Conservation (phyloP, 92 coral and sea anemone genomes). For the Micromussa lordhowensis region DNA sequence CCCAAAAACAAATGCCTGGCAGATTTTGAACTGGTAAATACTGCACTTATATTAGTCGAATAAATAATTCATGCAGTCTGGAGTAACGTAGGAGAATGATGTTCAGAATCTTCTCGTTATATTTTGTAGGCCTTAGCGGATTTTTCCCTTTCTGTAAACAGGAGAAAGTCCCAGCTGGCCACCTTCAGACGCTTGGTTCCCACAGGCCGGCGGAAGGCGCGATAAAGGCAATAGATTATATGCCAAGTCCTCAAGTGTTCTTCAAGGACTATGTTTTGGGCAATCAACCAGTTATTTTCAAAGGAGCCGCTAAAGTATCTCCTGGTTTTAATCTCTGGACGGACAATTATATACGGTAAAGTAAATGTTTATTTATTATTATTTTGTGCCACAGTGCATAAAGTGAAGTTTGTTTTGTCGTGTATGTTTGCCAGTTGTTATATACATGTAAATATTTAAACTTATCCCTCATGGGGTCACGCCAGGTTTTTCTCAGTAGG, state of each 20-base stretch:
- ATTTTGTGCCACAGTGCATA: not conserved
- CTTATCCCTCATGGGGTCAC: not conserved
- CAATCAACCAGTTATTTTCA: conserved; percentile 73
- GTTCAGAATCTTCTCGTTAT: conserved; percentile 3
- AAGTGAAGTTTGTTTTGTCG: not conserved
- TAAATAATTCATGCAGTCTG: not conserved
- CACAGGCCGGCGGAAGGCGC: conserved; percentile 75
- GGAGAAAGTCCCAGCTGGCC: conserved; percentile 70
- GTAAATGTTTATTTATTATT: not conserved
- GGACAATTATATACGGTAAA: conserved; percentile 84
- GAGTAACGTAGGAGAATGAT: not conserved
- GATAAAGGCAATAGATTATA: conserved; percentile 38
- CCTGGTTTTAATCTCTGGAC: conserved; percentile 85
- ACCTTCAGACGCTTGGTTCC: conserved; percentile 71
- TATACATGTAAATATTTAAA: not conserved
- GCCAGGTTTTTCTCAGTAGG: not conserved
- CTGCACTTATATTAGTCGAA: too few species aligned
- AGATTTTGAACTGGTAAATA: not conserved
- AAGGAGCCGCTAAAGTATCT: conserved; percentile 80
- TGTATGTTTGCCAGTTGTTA: not conserved
- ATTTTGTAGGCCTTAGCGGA: not conserved
- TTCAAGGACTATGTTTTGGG: conserved; percentile 58
- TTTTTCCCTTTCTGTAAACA: conserved; percentile 14
- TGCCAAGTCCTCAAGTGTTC: conserved; percentile 66
- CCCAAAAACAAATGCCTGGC: not conserved